Base-by-base conservation (phyloP, 2,888 invertebrate genomes). In the Lutraria lutraria region DNA sequence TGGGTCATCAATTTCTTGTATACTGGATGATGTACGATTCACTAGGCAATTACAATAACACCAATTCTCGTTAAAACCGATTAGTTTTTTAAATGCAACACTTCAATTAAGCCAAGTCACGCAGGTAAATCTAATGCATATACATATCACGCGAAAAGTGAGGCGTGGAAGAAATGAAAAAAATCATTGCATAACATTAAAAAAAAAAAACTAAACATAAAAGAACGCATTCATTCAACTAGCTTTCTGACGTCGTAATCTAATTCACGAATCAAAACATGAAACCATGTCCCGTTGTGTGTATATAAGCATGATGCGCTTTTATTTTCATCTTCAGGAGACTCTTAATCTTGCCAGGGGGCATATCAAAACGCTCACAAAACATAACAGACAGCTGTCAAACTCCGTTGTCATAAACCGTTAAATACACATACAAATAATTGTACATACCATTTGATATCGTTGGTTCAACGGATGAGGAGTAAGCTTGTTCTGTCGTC, bases 371-470 rank as follows among this genome's bases (percentile, higher is more conserved):
- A 68, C 21, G 54, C 29, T 19, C 21, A 84, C 52, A 84, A 84
- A 84, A 43, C 68, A 84, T 76, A 43, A 68, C 56, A 25, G 82
- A 87, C 81, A 82, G 86, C 86, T 87, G 86, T 87, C 86, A 87
- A 87, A 87, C 72, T 54, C 56, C 63, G 82, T 54, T 82, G 86
- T 87, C 86, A 81, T 87, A 79, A 80, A 76, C 29, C 85, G 80
- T 53, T 85, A 85, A 85, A 31, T 85, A 85, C 80, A 29, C 56
- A 0, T 53, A 72, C 29, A 76, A 29, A 54, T 53, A 76, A 76
- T 21, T 31, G 54, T 34, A 68, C 31, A 19, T 84, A 13, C 76
- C 54, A 68, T 76, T 19, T 19, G 3, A 19, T 60, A 84, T 3
- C 76, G 84, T 84, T 29, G 53, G 54, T 76, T 31, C 54, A 76